Conservation (phyloP, 2,888 invertebrate genomes). For the Lasioglossum malachurum region DNA sequence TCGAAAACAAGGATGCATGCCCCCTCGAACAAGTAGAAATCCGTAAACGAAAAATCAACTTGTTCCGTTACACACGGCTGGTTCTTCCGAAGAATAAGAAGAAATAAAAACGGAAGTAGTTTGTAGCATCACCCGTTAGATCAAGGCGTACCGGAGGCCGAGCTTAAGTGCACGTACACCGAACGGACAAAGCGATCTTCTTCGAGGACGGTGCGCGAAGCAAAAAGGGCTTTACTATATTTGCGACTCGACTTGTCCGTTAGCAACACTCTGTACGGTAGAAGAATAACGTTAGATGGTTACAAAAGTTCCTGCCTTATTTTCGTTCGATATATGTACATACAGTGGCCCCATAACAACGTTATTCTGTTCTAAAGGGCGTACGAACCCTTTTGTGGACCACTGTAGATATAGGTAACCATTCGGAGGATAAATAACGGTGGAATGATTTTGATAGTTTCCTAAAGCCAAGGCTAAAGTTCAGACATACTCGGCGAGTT, state of each 20-base stretch:
- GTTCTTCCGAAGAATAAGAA: background rate
- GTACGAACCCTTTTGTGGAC: too few species aligned
- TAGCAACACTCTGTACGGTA: background rate
- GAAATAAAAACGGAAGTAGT: background rate
- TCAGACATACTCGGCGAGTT: background rate
- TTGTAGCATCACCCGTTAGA: background rate
- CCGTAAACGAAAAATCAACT: background rate
- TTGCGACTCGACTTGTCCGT: background rate
- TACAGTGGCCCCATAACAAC: too few species aligned
- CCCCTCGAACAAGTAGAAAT: background rate
- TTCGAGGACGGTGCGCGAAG: background rate
- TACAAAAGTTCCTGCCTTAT: background rate
- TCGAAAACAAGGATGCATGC: too few species aligned
- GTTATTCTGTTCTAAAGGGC: too few species aligned
- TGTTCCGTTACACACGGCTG: background rate
- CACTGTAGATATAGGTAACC: too few species aligned
- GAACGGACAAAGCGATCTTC: background rate
- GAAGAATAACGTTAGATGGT: background rate
- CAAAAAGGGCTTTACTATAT: background rate
- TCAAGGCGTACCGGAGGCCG: background rate
- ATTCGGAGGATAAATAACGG: too few species aligned
- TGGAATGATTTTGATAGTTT: too few species aligned
- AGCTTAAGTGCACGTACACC: constrained; percentile 7
- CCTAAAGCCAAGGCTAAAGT: background rate
- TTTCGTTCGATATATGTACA: too few species aligned